These are phyloP conservation scores for Drosophila jambulina DNA, from an alignment of 1,140 invertebrate genomes.

Conservation along the genomic window DNA sequence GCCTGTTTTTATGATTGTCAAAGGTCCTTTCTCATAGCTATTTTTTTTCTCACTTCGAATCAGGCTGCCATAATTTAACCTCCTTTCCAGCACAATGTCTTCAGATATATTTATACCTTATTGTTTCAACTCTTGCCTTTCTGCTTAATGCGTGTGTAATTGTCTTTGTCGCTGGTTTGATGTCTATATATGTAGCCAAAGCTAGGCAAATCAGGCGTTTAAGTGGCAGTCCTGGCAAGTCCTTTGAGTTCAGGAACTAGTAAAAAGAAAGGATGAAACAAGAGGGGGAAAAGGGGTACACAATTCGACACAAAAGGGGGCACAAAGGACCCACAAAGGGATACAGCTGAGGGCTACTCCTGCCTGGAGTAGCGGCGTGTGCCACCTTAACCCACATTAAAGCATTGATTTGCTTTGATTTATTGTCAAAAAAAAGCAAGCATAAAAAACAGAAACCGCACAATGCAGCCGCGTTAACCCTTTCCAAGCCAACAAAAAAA, in stretches of 20 bases:
- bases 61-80: slow-evolving; percentile 38
- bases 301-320: background rate
- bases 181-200: too few relatives aligned
- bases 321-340: background rate
- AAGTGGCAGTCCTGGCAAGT: slow-evolving; percentile 49
- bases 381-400: slow-evolving; percentile 16
- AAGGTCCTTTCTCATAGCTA: background rate
- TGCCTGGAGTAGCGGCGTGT: slow-evolving; percentile 6
- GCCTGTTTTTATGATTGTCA: slow-evolving; percentile 39
- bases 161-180: slow-evolving; percentile 34
- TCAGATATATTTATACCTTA: too few relatives aligned
- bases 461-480: slow-evolving; percentile 61
- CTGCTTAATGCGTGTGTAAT: slow-evolving; percentile 77
- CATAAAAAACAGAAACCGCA: slow-evolving; percentile 30
- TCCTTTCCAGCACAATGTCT: background rate
- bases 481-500: background rate
- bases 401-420: slow-evolving; percentile 84
- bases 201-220: slow-evolving; percentile 44
- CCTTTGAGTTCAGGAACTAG: slow-evolving; percentile 23
- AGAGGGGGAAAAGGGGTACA: background rate
- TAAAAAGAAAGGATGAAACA: background rate
- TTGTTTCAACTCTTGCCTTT: too few relatives aligned
- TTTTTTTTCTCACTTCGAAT: slow-evolving; percentile 25
- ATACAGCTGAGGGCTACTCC: slow-evolving; percentile 6
- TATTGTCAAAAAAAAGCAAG: slow-evolving; percentile 58